Base-by-base conservation (phyloP, 2,797 vertebrate genomes). In the Peromyscus nudipes region DNA sequence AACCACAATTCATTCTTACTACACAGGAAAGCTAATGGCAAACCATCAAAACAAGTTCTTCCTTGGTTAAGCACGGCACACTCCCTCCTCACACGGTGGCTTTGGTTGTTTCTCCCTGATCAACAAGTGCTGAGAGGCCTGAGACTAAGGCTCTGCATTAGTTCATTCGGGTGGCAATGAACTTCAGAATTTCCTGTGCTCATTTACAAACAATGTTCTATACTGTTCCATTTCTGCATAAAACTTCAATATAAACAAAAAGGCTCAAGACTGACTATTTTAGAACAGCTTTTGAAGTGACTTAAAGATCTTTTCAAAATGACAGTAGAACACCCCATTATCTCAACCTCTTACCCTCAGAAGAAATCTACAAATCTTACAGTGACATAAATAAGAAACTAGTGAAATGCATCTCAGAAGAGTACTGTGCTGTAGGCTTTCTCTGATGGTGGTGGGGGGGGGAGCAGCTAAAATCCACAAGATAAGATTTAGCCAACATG, bases 81-180 rank as follows among this genome's bases (percentile, higher is more conserved):
- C 79, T 79, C 55, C 87, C 14, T 69, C 27, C 64, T 60, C 87
- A 67, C 37, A 55, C 55, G 29, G 79, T n/a, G 75, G 62, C 37
- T 65, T 2, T 83, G 69, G 62, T 69, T 73, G 55, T 3, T 29
- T 82, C 90, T 92, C 83, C 67, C 94, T 25, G 98, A 97, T 98
- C 98, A 98, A 98, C 98, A 98, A 98, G 98, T 98, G 97, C 73
- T 67, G 96, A 79, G 88, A 84, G 80, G 73, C 80, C 90, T 89
- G 27, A 89, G 91, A 71, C 55, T 37, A 49, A 29, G 8, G 93
- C 92, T 87, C 73, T 67, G 91, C 62, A 17, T 34, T 52, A 46
- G 86, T 95, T 69, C 88, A 95, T 43, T 76, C 65, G 96, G 71
- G 6, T 94, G 43, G 69, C 34, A 37, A 34, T 17, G 37, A 31